A percentile compares a stretch with the other conserved stretches of the same genome.
Evolutionary conservation across 2,113 vertebrate genomes (phyloP).

Genomic region (Pelobates fuscus): DNA sequence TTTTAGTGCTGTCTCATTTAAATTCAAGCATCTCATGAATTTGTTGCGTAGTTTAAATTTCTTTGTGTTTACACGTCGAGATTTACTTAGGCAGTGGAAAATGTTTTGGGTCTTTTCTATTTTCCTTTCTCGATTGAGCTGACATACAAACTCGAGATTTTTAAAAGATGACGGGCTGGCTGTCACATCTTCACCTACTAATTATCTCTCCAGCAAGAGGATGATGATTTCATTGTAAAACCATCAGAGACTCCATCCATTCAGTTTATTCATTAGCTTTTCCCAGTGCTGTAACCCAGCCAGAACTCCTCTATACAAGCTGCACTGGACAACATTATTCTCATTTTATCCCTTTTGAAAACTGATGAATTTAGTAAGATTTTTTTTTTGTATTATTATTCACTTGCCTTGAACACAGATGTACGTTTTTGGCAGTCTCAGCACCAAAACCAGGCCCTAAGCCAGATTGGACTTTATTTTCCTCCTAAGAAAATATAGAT

Average conservation of each 20-base stretch:
- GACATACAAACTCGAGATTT: background rate
- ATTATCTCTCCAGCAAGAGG: slow-evolving; percentile 33
- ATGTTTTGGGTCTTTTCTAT: background rate
- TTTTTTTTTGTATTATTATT: slow-evolving; percentile 22
- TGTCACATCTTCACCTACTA: background rate
- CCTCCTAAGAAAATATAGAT: slow-evolving; percentile 29
- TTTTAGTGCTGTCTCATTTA: slow-evolving; percentile 40
- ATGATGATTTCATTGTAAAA: slow-evolving; percentile 22
- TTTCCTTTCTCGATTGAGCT: slow-evolving; percentile 12
- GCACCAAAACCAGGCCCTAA: slow-evolving; percentile 18
- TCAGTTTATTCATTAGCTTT: slow-evolving; percentile 48
- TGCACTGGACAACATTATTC: slow-evolving; percentile 14
- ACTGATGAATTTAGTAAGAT: slow-evolving; percentile 33
- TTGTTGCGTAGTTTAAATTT: slow-evolving; percentile 11
- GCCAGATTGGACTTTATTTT: slow-evolving; percentile 31
- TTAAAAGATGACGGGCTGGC: slow-evolving; percentile 25
- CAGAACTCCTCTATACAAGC: slow-evolving; percentile 30
- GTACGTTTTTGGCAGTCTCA: slow-evolving; percentile 23
- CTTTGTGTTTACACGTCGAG: slow-evolving; percentile 16
- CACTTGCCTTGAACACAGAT: slow-evolving; percentile 38
- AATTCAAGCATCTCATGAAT: slow-evolving; percentile 28
- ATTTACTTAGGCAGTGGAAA: slow-evolving; percentile 19
- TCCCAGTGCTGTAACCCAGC: slow-evolving; percentile 8
- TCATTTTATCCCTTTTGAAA: slow-evolving; percentile 41
- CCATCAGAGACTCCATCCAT: slow-evolving; percentile 22